Evolutionary conservation across 2,797 vertebrate species (phyloP).

Genomic region (Rhabdophis nuchalis): DNA sequence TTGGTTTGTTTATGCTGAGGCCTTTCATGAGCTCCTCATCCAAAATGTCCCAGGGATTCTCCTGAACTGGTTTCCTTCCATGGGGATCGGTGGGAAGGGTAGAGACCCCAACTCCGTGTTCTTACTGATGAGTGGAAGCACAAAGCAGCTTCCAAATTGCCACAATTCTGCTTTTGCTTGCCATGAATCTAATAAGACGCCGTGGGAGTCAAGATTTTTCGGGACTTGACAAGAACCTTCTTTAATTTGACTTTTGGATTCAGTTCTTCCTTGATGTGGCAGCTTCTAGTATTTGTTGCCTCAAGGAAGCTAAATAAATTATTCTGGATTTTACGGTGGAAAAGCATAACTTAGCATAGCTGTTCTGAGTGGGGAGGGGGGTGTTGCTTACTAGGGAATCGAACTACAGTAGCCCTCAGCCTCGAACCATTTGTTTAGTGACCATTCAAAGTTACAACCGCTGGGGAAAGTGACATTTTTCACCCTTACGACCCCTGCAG

Average conservation of each 20-base stretch:
- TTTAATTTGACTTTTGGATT: not conserved
- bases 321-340: not conserved
- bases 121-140: not conserved
- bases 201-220: not conserved
- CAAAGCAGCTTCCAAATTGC: not conserved
- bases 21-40: not conserved
- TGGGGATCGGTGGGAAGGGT: not conserved
- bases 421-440: no score
- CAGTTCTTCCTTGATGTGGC: not conserved
- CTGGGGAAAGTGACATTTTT: not conserved
- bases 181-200: not conserved
- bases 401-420: not conserved
- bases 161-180: not conserved
- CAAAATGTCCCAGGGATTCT: not conserved
- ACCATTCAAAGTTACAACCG: not conserved
- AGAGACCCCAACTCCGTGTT: not conserved
- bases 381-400: not conserved
- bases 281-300: not conserved
- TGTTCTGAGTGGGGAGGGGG: not conserved
- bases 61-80: not conserved
- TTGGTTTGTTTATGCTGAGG: not conserved
- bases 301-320: not conserved
- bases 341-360: not conserved
- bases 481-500: not conserved
- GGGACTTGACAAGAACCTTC: not conserved